These are phyloP conservation scores for Idaea dimidiata DNA, from an alignment of 2,888 invertebrate species.

Conservation along the genomic window DNA sequence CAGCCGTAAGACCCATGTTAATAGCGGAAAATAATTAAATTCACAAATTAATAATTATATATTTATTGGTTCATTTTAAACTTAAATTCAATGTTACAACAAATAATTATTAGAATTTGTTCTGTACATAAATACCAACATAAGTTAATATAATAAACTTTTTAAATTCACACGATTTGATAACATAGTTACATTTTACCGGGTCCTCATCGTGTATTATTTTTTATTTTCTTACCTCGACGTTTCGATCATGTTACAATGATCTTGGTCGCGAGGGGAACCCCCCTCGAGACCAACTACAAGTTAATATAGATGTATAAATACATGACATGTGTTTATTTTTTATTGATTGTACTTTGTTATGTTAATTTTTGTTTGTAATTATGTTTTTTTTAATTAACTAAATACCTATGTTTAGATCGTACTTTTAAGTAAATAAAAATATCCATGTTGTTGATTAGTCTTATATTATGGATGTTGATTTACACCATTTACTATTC, in stretches of 20 bases:
- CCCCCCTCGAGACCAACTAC: too few species aligned
- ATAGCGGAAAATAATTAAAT: too few species aligned
- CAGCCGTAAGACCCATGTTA: too few species aligned
- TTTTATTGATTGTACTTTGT: slow-evolving; percentile 59
- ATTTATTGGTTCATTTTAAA: background rate
- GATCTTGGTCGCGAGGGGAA: too few species aligned
- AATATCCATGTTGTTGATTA: slow-evolving; percentile 80
- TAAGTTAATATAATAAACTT: slow-evolving; percentile 43
- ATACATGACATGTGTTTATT: slow-evolving; percentile 68
- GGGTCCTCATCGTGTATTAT: too few species aligned
- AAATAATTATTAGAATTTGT: slow-evolving; percentile 42
- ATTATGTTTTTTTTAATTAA: slow-evolving; percentile 57
- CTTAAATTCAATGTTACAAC: background rate
- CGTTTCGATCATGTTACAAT: too few species aligned
- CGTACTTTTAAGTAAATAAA: slow-evolving; percentile 55
- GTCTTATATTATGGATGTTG: slow-evolving; percentile 76
- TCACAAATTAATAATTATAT: too few species aligned
- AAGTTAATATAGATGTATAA: slow-evolving; percentile 28
- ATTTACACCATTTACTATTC: slow-evolving; percentile 78
- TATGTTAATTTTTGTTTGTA: slow-evolving; percentile 61
- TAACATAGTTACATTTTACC: too few species aligned
- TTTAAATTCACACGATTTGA: too few species aligned
- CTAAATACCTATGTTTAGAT: slow-evolving; percentile 59
- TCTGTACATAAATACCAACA: slow-evolving; percentile 49
- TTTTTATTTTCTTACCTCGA: too few species aligned